Evolutionary conservation across 2,113 vertebrate species (phyloP).

Genomic region (Apus apus): DNA sequence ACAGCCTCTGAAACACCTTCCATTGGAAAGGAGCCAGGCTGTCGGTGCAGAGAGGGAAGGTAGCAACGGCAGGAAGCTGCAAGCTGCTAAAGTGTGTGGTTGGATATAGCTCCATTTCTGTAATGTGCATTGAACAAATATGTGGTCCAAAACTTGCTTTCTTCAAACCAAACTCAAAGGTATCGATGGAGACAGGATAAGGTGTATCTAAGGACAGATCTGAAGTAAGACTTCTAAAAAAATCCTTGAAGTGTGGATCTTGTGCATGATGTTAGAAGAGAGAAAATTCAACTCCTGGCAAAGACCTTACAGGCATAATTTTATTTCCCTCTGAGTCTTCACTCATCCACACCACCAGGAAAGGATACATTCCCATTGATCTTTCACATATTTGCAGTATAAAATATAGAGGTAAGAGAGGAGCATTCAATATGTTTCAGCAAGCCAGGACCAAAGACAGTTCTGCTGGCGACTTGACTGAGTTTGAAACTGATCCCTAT

Average conservation of each 20-base stretch:
- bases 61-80: not conserved
- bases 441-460: not conserved
- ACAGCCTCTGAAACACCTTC: not conserved
- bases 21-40: not conserved
- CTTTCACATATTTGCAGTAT: not conserved
- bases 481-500: not conserved
- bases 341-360: not conserved
- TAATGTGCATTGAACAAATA: not conserved
- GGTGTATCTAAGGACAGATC: not conserved
- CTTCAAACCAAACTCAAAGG: not conserved
- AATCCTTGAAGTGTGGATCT: not conserved
- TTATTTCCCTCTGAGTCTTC: not conserved
- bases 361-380: not conserved
- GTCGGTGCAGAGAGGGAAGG: not conserved
- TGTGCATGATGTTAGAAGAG: not conserved
- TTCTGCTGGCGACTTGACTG: not conserved
- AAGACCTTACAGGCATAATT: not conserved
- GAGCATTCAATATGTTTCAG: not conserved
- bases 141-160: not conserved
- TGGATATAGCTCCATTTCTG: not conserved
- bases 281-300: not conserved
- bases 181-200: not conserved
- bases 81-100: fast-evolving
- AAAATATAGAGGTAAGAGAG: not conserved
- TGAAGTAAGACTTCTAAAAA: not conserved